Evolutionary conservation across 2,888 invertebrate genomes (phyloP), one percentile per base, ranked within the genome.

Genomic region (Strigamia crassipes): DNA sequence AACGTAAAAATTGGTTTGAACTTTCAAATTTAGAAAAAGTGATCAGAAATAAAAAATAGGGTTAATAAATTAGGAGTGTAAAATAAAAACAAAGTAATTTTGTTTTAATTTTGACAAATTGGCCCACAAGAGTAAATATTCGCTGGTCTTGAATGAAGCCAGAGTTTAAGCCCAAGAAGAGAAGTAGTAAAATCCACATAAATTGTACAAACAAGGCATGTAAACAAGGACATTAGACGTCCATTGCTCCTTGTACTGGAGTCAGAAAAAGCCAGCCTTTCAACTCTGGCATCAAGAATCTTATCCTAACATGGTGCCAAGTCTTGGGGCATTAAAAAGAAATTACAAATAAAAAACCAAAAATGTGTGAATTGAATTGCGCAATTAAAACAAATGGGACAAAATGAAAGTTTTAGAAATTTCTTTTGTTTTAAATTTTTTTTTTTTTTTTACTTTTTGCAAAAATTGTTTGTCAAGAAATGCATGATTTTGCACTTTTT

Each of bases 201-300:
- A 51, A 51, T 51, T 51, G 51, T 51, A n/a, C 51, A 51, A 51
- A 51, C 51, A 51, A 51, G 51, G 51, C 51, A 51, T 51, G 51
- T 51, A 51, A 51, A 51, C 51, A 51, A 51, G 51, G n/a, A 51
- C 51, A 51, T 51, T 51, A 51, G 51, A 51, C 3, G 51, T n/a
- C 51, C 51, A 51, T 51, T 51, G 51, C 51, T 6, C 51, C 51
- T 6, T 51, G 51, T 51, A 51, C 15, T n/a, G n/a, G n/a, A 51
- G 51, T 4, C 51, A 51, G 51, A 51, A 51, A n/a, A n/a, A 13
- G 15, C 51, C 3, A 51, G 51, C 51, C 34, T 34, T 51, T 51
- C 13, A 51, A 51, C 51, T 51, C 15, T 51, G n/a, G 5, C 51
- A 51, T 10, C 51, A 51, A 51, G 15, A 51, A n/a, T 51, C 51